Conservation (phyloP, 2,113 vertebrate species). For the Hystrix brachyura region DNA sequence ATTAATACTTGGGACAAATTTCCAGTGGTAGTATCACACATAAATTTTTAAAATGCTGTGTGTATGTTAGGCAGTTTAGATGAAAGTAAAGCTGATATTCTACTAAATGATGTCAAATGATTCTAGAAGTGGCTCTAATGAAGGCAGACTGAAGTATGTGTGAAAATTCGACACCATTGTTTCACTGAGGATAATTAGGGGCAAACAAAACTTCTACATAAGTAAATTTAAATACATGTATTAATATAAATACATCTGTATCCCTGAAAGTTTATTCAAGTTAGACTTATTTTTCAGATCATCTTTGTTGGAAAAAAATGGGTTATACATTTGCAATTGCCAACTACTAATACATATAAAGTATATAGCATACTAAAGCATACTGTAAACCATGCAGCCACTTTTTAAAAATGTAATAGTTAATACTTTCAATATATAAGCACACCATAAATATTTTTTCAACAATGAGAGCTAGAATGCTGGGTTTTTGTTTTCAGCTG, state of each 20-base stretch:
- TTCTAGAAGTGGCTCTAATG: neutral
- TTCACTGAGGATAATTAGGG: slow-evolving; percentile 11
- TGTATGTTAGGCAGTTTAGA: neutral
- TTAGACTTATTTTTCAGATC: neutral
- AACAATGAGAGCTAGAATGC: neutral
- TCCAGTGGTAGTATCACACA: neutral
- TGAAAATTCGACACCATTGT: neutral
- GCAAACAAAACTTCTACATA: slow-evolving; percentile 42
- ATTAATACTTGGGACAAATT: neutral
- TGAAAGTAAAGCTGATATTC: neutral
- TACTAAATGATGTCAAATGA: neutral
- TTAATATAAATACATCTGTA: slow-evolving; percentile 34
- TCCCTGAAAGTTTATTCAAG: slow-evolving; percentile 31
- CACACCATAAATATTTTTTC: neutral
- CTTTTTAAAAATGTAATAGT: slow-evolving; percentile 18
- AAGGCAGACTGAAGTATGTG: neutral
- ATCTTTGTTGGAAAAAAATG: neutral
- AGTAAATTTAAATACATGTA: neutral
- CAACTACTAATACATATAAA: neutral
- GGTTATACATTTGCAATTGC: neutral
- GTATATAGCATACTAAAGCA: neutral
- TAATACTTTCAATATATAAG: neutral
- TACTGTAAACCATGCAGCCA: neutral
- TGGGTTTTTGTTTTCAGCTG: neutral
- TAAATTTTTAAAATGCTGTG: neutral